Base-by-base conservation (phyloP, 1,140 invertebrate species). In the Parasteatoda tepidariorum region DNA sequence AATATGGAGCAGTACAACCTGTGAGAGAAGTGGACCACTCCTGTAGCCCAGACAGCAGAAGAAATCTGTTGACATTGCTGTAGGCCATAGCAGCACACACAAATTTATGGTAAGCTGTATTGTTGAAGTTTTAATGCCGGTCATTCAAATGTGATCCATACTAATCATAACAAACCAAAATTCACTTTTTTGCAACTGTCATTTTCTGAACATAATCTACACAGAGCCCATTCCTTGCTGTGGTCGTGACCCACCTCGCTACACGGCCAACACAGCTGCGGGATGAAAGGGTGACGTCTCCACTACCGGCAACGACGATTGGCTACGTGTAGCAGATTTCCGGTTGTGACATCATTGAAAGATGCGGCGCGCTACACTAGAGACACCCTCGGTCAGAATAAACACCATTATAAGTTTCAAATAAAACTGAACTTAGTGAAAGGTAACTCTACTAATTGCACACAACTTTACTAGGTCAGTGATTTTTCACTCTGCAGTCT, bases 1-100 rank as follows among this genome's bases (percentile, higher is more conserved):
- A 28, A 64, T 64, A 26, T 64, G 33, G 73, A 38, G 33, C 57
- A 59, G 57, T 59, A 76, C 73, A 76, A 76, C 73, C 73, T 76
- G 73, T 59, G 61, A 64, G 28, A 61, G 59, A 76, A 76, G 73
- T 76, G 57, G 73, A 76, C 73, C 73, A 61, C 73, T 76, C 73
- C 73, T 64, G 73, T 54, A 54, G 73, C 73, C 73, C 73, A 76
- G 73, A 76, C 73, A 57, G 57, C 34, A 54, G 73, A 38, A 64
- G 34, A 34, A 18, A 38, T 57, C 34, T 64, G 61, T 7, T 31
- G 59, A 26, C 59, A 48, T 48, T 64, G 71, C 55, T 74, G 54
- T 31, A 34, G 54, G 55, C 55, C 54, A 61, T 61, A 33, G 71
- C 71, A 74, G 54, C 54, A 11, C 26, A 9, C 13, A 18, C 9